Conservation (phyloP, 2,888 invertebrate species). For the Agapostemon virescens region DNA sequence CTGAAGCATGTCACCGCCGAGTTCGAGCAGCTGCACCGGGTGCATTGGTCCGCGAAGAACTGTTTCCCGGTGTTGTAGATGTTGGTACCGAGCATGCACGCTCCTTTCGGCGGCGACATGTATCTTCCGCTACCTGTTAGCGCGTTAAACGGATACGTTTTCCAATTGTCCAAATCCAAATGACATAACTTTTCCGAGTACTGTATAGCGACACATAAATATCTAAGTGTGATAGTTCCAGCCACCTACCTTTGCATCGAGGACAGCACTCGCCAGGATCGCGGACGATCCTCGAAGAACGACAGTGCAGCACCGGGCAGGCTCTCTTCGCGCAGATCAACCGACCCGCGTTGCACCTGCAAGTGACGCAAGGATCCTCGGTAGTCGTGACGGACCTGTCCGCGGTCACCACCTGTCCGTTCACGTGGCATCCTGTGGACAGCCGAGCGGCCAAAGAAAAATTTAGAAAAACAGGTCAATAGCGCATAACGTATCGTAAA, state of each 20-base stretch:
- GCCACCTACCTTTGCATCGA: constrained; percentile 81
- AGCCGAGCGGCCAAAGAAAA: not conserved
- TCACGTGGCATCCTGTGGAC: constrained; percentile 88
- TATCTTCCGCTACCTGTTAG: constrained; percentile 80
- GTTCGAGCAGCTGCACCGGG: constrained; percentile 90
- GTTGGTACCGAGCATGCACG: constrained; percentile 88
- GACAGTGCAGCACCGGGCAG: constrained; percentile 94
- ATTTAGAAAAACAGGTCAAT: not conserved
- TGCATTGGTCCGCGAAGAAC: constrained; percentile 89
- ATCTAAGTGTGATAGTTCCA: no score
- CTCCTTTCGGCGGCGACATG: constrained; percentile 81
- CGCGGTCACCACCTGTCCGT: constrained; percentile 90
- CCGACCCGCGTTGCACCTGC: constrained; percentile 86
- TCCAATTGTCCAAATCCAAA: no score
- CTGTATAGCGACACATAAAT: no score
- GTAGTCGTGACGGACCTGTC: constrained; percentile 89
- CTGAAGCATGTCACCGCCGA: constrained; percentile 90
- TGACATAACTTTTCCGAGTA: no score
- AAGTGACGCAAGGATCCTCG: constrained; percentile 93
- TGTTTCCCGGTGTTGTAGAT: constrained; percentile 84
- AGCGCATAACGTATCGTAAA: not conserved
- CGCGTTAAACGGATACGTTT: no score
- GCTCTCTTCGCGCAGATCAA: constrained; percentile 91
- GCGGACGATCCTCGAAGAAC: constrained; percentile 85
- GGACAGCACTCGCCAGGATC: constrained; percentile 92